Conservation (phyloP, 2,113 vertebrate species). For the Cettia cetti region DNA sequence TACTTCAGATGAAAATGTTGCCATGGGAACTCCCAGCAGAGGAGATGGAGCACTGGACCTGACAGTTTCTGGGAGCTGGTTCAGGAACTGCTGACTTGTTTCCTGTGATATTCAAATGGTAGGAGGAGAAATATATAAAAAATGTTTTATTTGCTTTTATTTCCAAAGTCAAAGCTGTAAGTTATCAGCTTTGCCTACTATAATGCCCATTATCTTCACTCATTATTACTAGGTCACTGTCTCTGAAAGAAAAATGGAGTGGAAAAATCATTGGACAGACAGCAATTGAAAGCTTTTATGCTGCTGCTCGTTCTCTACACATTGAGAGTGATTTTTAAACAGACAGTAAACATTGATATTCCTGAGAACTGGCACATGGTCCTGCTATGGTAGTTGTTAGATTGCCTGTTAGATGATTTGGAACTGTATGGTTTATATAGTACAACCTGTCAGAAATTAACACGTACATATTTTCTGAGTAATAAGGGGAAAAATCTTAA, state of each 20-base stretch:
- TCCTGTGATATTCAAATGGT: background rate
- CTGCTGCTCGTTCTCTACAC: background rate
- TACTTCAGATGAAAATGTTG: conserved; percentile 38
- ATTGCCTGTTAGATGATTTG: background rate
- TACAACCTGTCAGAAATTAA: background rate
- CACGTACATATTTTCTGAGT: background rate
- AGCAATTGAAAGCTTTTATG: background rate
- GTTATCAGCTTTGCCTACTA: background rate
- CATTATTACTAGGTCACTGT: background rate
- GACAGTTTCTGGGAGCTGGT: background rate
- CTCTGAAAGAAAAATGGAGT: background rate
- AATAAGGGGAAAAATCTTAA: background rate
- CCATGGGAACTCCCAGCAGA: conserved; percentile 58
- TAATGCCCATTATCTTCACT: background rate
- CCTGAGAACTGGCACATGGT: background rate
- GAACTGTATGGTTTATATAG: background rate
- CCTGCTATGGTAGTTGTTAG: background rate
- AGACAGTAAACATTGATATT: background rate
- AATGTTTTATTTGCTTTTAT: background rate
- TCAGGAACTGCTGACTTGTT: background rate
- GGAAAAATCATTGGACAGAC: background rate
- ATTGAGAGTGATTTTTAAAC: background rate
- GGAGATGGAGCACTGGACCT: background rate
- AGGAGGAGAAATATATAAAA: background rate
- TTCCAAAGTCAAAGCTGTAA: background rate